Evolutionary conservation across 2,113 vertebrate species (phyloP).

Genomic region (Plotosus lineatus): DNA sequence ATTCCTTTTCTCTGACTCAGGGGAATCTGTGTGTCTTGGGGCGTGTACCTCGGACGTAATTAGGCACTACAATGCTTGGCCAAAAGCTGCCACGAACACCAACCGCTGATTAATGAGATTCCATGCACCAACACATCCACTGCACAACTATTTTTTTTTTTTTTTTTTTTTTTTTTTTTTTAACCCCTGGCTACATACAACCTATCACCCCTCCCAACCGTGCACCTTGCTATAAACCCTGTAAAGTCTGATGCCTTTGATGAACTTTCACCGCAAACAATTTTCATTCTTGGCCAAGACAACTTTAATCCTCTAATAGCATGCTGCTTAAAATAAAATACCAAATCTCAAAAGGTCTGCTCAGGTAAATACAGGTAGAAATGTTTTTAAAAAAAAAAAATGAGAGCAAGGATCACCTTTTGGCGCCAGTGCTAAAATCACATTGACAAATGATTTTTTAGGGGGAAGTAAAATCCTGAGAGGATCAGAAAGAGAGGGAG

Average conservation of each 20-base stretch:
- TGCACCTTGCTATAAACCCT: slow-evolving; percentile 13
- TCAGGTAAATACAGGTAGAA: slow-evolving; percentile 24
- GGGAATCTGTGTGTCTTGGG: slow-evolving; percentile 63
- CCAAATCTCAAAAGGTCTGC: slow-evolving; percentile 10
- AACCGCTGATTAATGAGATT: slow-evolving; percentile 73
- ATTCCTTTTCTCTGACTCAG: slow-evolving; percentile 54
- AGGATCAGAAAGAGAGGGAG: slow-evolving; percentile 4
- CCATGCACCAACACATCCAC: slow-evolving; percentile 61
- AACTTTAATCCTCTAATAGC: slow-evolving; percentile 48
- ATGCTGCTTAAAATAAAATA: slow-evolving; percentile 10
- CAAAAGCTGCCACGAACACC: slow-evolving; percentile 65
- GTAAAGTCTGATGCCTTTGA: slow-evolving; percentile 39
- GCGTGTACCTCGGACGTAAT: slow-evolving; percentile 73
- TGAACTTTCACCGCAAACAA: slow-evolving; percentile 10
- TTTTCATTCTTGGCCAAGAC: slow-evolving; percentile 8
- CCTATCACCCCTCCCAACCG: neutral
- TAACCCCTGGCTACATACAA: slow-evolving; percentile 8
- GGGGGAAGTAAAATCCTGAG: slow-evolving; percentile 21
- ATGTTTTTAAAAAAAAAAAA: slow-evolving; percentile 28
- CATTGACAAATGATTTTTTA: slow-evolving; percentile 27
- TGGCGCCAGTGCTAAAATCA: neutral
- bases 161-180: no score
- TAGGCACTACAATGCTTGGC: slow-evolving; percentile 72
- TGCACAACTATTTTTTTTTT: slow-evolving; percentile 47
- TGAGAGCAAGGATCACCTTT: neutral